Conservation (phyloP, 1,140 invertebrate species). For the Mizuhopecten yessoensis region DNA sequence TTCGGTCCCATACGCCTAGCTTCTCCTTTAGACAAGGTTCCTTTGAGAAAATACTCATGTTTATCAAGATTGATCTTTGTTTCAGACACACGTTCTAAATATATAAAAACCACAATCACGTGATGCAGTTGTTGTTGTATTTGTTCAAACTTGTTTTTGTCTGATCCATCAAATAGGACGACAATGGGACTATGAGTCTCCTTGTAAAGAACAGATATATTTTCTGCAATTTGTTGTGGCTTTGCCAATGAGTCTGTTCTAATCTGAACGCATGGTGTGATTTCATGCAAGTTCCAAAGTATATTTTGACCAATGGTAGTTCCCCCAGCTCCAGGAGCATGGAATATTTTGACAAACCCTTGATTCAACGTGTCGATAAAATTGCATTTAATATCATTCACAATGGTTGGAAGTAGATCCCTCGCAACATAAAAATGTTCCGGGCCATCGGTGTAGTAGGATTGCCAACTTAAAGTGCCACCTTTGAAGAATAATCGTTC, state of each 20-base stretch:
- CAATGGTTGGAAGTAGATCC: conserved; percentile 49
- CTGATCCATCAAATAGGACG: conserved; percentile 50
- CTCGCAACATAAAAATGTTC: conserved; percentile 61
- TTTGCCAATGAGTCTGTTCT: conserved; percentile 36
- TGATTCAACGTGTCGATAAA: conserved; percentile 49
- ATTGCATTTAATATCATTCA: conserved; percentile 50
- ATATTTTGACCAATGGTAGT: conserved; percentile 65
- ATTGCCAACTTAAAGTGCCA: conserved; percentile 62
- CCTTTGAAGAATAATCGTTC: conserved; percentile 61
- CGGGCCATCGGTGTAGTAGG: conserved; percentile 53
- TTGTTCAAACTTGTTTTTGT: conserved; percentile 42
- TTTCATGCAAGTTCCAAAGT: conserved; percentile 61
- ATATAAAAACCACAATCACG: conserved; percentile 41
- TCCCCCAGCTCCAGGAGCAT: conserved; percentile 66
- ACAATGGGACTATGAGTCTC: conserved; percentile 57
- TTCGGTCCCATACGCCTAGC: conserved; percentile 47
- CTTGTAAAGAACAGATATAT: conserved; percentile 56
- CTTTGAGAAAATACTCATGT: conserved; percentile 46
- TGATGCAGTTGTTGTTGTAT: conserved; percentile 42
- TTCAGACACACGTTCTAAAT: conserved; percentile 49
- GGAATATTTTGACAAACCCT: conserved; percentile 48
- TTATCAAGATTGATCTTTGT: not conserved
- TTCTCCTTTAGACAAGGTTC: conserved; percentile 45
- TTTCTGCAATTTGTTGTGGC: conserved; percentile 49
- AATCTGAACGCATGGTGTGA: conserved; percentile 60